Conservation (phyloP, 1,140 invertebrate species). For the Zaprionus camerounensis region DNA sequence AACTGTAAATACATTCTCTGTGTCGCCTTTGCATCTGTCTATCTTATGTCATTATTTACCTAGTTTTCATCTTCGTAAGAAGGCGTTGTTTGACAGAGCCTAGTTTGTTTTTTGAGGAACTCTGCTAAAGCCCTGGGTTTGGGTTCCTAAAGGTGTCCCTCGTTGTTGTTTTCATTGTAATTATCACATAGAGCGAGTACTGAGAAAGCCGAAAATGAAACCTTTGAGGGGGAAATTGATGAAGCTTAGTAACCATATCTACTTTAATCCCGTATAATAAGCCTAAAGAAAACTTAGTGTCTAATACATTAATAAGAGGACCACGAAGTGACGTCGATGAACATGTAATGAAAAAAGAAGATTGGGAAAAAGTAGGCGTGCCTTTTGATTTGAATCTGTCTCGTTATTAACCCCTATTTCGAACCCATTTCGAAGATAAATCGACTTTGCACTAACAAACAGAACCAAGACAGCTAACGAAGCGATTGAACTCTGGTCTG, state of each 20-base stretch:
- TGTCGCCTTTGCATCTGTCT: conserved; percentile 5
- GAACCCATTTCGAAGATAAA: conserved; percentile 14
- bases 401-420: conserved; percentile 22
- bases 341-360: conserved; percentile 1
- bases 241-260: neutral
- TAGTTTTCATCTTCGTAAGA: conserved; percentile 11
- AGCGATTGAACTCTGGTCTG: conserved; percentile 37
- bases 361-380: conserved; percentile 15
- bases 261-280: neutral
- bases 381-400: conserved; percentile 39
- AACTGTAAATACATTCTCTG: conserved; percentile 17
- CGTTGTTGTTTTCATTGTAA: conserved; percentile 19
- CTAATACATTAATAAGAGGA: neutral
- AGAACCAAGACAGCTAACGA: conserved; percentile 35
- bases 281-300: neutral
- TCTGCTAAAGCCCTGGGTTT: neutral
- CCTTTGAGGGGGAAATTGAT: neutral
- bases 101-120: conserved; percentile 9
- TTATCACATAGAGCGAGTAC: conserved; percentile 5
- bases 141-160: conserved; percentile 8
- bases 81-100: conserved; percentile 4
- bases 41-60: conserved; percentile 15
- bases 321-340: neutral
- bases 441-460: conserved; percentile 15
- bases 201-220: neutral